A percentile compares a stretch with the other conserved stretches of the same genome.
phyloP scores from a whole-genome alignment of 2,888 invertebrate genomes.

The Yponomeuta sedellus region DNA sequence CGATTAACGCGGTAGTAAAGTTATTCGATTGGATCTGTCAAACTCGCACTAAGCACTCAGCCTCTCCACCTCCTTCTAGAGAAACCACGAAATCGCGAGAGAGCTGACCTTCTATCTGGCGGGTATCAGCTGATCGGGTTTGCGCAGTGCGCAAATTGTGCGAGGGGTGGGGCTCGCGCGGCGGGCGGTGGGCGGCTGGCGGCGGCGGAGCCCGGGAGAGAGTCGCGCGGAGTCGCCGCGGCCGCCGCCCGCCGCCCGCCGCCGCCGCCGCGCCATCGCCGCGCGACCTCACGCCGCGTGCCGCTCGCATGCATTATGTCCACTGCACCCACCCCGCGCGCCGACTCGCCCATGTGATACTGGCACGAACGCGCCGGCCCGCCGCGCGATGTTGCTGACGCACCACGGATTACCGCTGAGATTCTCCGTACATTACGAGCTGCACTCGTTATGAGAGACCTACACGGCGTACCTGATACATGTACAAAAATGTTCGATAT shows the following conservation, averaged over 20 bases:
- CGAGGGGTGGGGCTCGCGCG: constrained; percentile 29
- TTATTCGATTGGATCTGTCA: too few species aligned
- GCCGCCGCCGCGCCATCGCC: constrained; percentile 29
- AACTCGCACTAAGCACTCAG: neutral
- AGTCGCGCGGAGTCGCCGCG: constrained; percentile 42
- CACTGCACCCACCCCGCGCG: constrained; percentile 33
- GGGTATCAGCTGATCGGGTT: constrained; percentile 74
- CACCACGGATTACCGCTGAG: neutral
- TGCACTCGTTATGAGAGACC: constrained; percentile 51
- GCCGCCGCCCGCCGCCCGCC: constrained; percentile 31
- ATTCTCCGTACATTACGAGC: neutral
- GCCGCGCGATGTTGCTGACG: neutral
- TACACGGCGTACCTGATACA: constrained; percentile 45
- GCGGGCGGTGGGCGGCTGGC: constrained; percentile 24
- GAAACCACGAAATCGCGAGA: neutral
- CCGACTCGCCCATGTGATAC: constrained; percentile 24
- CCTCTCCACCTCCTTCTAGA: neutral
- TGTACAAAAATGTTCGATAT: constrained; percentile 65
- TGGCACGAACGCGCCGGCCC: constrained; percentile 15
- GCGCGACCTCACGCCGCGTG: constrained; percentile 32
- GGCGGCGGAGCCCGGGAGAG: constrained; percentile 24
- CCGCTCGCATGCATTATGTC: constrained; percentile 13
- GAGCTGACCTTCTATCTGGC: constrained; percentile 56
- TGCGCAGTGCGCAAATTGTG: constrained; percentile 73
- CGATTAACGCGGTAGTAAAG: too few species aligned